Percentiles rank a stretch among this genome's conserved stretches.
Evolutionary conservation across 2,797 vertebrate genomes (phyloP).

Genomic region (Tapirus indicus): DNA sequence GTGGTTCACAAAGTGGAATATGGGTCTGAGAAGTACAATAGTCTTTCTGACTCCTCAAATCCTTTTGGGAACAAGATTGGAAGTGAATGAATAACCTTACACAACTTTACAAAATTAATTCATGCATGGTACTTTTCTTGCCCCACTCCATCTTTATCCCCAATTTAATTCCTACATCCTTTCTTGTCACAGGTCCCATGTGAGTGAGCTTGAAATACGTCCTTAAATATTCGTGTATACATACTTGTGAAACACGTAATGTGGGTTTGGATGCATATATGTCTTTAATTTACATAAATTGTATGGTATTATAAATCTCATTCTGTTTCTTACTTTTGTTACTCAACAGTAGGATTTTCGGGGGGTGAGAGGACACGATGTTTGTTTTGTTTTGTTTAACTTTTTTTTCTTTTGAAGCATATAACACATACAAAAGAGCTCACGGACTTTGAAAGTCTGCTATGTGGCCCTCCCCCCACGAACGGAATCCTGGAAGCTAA

Average conservation of each 20-base stretch:
- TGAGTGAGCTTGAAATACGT: background rate
- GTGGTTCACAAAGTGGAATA: background rate
- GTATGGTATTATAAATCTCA: background rate
- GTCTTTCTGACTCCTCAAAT: background rate
- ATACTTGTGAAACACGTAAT: background rate
- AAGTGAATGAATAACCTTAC: background rate
- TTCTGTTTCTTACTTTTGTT: conserved; percentile 29
- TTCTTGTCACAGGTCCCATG: background rate
- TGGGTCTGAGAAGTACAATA: background rate
- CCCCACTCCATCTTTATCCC: background rate
- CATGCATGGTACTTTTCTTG: background rate
- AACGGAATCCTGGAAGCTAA: background rate
- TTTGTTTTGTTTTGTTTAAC: conserved; percentile 39
- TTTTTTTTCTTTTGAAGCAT: background rate
- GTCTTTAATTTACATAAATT: conserved; percentile 60
- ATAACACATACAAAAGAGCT: background rate
- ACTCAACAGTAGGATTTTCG: background rate
- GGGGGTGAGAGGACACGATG: background rate
- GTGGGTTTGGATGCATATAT: background rate
- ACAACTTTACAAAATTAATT: background rate
- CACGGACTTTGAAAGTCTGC: background rate
- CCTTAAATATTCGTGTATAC: conserved; percentile 37
- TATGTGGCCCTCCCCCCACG: background rate
- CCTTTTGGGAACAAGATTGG: background rate
- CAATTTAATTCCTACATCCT: background rate